Conservation (phyloP, 1,140 invertebrate species). For the Drosophila sulfurigaster region DNA sequence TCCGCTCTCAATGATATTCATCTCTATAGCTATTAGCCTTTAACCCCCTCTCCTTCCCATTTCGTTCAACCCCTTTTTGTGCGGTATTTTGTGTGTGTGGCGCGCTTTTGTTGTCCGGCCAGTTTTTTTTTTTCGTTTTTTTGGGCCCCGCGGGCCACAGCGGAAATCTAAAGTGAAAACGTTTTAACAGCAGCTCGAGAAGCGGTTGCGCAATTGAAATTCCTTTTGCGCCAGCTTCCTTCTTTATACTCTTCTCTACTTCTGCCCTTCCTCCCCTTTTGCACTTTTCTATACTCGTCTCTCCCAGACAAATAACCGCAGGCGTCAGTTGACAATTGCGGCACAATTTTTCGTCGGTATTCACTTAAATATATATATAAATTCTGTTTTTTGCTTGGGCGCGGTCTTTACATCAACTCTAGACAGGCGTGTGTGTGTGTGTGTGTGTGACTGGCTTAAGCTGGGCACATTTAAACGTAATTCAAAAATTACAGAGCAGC, state of each 20-base stretch:
- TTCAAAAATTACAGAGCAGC: slow-evolving; percentile 79
- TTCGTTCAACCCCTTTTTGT: neutral
- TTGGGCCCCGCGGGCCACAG: slow-evolving; percentile 43
- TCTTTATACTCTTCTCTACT: neutral
- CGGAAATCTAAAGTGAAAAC: slow-evolving; percentile 83
- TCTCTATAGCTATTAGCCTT: slow-evolving; percentile 9
- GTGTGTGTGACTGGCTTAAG: slow-evolving; percentile 39
- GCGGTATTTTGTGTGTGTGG: too few species aligned
- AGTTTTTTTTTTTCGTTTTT: slow-evolving; percentile 13
- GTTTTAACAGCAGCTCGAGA: slow-evolving; percentile 68
- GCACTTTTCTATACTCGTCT: neutral
- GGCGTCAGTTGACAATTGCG: slow-evolving; percentile 79
- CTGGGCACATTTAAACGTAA: slow-evolving; percentile 71
- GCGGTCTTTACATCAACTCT: neutral
- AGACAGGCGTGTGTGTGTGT: slow-evolving; percentile 3
- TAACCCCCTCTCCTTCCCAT: too few species aligned
- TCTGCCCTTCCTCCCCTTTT: neutral
- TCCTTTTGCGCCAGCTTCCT: slow-evolving; percentile 36
- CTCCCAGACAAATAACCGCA: slow-evolving; percentile 51
- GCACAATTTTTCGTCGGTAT: slow-evolving; percentile 29
- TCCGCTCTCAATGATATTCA: slow-evolving; percentile 78
- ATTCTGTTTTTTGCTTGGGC: slow-evolving; percentile 8
- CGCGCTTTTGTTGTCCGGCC: neutral
- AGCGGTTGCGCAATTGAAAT: slow-evolving; percentile 67
- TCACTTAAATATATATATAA: slow-evolving; percentile 25